These are phyloP conservation scores for Hyperoplus immaculatus DNA, from an alignment of 2,797 vertebrate species.

Conservation along the genomic window DNA sequence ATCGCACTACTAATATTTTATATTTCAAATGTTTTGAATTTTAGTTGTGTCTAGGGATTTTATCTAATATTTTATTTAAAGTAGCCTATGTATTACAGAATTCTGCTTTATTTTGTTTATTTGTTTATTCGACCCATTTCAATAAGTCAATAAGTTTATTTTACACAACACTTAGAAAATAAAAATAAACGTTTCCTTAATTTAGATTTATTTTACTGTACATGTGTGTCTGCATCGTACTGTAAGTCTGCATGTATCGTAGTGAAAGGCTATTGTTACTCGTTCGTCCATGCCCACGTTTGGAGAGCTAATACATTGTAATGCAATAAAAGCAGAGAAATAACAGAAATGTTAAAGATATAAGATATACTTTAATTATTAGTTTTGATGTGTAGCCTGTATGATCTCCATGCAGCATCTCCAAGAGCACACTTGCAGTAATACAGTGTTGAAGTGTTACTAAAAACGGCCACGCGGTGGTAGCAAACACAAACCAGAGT, in stretches of 20 bases:
- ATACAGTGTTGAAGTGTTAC: conserved; percentile 1
- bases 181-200: background rate
- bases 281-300: background rate
- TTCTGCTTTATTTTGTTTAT: too few relatives aligned
- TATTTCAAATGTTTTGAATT: too few relatives aligned
- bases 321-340: background rate
- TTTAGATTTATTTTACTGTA: background rate
- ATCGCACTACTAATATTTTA: too few relatives aligned
- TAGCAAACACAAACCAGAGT: conserved; percentile 22
- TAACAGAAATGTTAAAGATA: background rate
- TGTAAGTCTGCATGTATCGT: too few relatives aligned
- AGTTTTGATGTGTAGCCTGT: background rate
- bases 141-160: too few relatives aligned
- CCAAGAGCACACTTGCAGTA: background rate
- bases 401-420: background rate
- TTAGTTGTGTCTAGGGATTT: too few relatives aligned
- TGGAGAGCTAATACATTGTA: background rate
- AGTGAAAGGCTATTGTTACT: background rate
- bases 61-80: too few relatives aligned
- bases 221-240: background rate
- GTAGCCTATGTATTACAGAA: too few relatives aligned
- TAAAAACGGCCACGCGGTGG: conserved; percentile 46
- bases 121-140: too few relatives aligned
- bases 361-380: background rate
- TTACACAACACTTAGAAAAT: background rate